Conservation (phyloP, 1,140 invertebrate genomes). For the Drosophila lini region DNA sequence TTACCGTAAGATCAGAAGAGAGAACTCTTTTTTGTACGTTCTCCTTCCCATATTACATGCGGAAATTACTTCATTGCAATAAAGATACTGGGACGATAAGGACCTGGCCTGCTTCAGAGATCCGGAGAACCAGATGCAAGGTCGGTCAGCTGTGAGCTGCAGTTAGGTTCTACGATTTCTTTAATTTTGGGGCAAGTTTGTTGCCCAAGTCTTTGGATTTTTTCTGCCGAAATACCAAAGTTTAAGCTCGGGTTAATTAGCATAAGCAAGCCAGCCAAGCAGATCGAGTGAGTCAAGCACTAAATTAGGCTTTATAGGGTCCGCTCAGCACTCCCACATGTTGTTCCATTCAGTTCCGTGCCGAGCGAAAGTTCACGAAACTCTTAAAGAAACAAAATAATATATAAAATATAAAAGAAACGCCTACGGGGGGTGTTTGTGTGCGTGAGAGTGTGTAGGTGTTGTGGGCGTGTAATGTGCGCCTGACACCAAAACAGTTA, state of each 20-base stretch:
- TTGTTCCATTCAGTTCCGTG: constrained; percentile 37
- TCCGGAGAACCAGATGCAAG: constrained; percentile 39
- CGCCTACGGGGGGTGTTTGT: constrained; percentile 51
- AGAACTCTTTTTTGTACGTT: constrained; percentile 13
- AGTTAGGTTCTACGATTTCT: constrained; percentile 1
- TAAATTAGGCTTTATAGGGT: constrained; percentile 39
- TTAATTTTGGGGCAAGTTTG: constrained; percentile 49
- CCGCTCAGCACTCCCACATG: constrained; percentile 47
- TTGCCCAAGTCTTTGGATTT: constrained; percentile 70
- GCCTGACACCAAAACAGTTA: constrained; percentile 81
- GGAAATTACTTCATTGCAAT: constrained; percentile 75
- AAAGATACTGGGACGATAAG: constrained; percentile 52
- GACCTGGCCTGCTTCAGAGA: constrained; percentile 11
- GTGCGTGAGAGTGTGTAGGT: constrained; percentile 42
- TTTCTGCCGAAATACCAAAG: constrained; percentile 64
- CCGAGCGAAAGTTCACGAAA: constrained; percentile 75
- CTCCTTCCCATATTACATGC: constrained; percentile 39
- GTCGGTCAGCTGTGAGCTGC: constrained; percentile 52
- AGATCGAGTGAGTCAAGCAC: constrained; percentile 56
- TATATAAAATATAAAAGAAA: constrained; percentile 44
- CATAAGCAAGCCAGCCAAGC: constrained; percentile 63
- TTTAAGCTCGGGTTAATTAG: constrained; percentile 61
- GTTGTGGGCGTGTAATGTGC: constrained; percentile 72
- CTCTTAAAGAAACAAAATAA: constrained; percentile 59
- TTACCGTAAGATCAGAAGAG: constrained; percentile 55